phyloP scores from a whole-genome alignment of 2,797 vertebrate species.

The Sebastes minor region DNA sequence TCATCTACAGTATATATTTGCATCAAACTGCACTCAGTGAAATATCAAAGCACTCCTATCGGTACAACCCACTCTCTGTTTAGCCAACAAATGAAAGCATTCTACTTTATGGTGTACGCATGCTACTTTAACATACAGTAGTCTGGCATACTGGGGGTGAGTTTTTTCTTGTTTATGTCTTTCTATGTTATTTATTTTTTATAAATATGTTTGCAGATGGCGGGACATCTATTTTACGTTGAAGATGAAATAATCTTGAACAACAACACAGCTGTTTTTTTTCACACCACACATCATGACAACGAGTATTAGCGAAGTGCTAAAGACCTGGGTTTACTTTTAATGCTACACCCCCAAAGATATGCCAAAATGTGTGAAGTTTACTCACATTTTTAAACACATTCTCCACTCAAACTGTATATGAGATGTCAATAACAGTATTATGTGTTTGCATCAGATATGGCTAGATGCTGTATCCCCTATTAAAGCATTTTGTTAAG shows the following conservation, averaged over 20 bases:
- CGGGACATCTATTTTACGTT: constrained; percentile 73
- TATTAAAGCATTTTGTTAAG: constrained; percentile 73
- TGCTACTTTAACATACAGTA: constrained; percentile 87
- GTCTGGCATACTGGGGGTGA: constrained; percentile 85
- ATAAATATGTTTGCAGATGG: constrained; percentile 84
- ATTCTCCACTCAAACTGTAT: constrained; percentile 74
- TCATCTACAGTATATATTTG: constrained; percentile 77
- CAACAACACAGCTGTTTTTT: constrained; percentile 26
- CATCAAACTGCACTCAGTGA: constrained; percentile 83
- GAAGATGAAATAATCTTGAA: constrained; percentile 62
- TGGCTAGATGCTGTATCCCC: constrained; percentile 75
- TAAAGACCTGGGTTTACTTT: constrained; percentile 60
- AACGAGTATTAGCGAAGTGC: constrained; percentile 53
- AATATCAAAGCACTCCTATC: constrained; percentile 86
- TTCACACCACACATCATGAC: constrained; percentile 30
- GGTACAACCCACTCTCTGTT: constrained; percentile 84
- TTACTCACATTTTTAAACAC: constrained; percentile 62
- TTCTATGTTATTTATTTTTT: constrained; percentile 91
- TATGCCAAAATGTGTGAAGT: constrained; percentile 68
- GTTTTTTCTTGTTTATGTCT: constrained; percentile 68
- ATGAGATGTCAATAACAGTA: constrained; percentile 79
- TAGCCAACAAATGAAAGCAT: constrained; percentile 85
- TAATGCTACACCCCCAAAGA: constrained; percentile 72
- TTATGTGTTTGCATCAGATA: constrained; percentile 74
- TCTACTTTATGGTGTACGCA: constrained; percentile 87